A percentile compares a stretch with the other conserved stretches of the same genome.
phyloP scores from a whole-genome alignment of 1,140 invertebrate genomes.

The Phthorimaea operculella region DNA sequence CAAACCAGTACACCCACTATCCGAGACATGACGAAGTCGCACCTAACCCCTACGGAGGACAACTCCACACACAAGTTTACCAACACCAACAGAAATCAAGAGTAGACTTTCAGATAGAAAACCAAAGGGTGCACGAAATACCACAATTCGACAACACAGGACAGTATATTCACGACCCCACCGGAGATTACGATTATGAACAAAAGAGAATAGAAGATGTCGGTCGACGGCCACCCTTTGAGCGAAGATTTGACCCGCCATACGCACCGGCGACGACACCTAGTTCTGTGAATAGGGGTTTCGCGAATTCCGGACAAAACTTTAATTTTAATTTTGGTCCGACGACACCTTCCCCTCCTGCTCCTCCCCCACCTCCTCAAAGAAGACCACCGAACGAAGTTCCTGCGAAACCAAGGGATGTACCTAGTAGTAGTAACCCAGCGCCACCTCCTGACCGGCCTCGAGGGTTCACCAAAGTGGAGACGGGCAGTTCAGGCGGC shows the following conservation, averaged over 20 bases:
- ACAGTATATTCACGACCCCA: slow-evolving; percentile 56
- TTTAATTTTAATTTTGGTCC: slow-evolving; percentile 43
- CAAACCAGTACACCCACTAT: slow-evolving; percentile 54
- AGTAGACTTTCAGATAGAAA: slow-evolving; percentile 44
- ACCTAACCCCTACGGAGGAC: slow-evolving; percentile 46
- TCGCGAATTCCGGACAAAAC: slow-evolving; percentile 47
- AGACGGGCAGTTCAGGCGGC: slow-evolving; percentile 62
- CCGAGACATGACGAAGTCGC: slow-evolving; percentile 38
- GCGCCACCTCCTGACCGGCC: slow-evolving; percentile 43
- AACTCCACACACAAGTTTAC: slow-evolving; percentile 46
- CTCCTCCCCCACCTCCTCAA: slow-evolving; percentile 23
- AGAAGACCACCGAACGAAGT: slow-evolving; percentile 11
- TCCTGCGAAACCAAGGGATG: slow-evolving; percentile 27
- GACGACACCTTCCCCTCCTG: slow-evolving; percentile 28
- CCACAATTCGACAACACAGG: slow-evolving; percentile 49
- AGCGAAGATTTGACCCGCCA: slow-evolving; percentile 42
- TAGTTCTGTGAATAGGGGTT: slow-evolving; percentile 55
- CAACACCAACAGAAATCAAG: slow-evolving; percentile 46
- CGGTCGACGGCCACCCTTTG: slow-evolving; percentile 26
- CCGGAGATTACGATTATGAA: slow-evolving; percentile 60
- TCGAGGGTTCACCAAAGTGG: slow-evolving; percentile 68
- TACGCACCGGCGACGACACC: slow-evolving; percentile 43
- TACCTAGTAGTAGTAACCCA: slow-evolving; percentile 28
- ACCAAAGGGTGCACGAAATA: slow-evolving; percentile 44
- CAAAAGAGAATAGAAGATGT: slow-evolving; percentile 45